These are phyloP conservation scores for Scytalopus superciliaris DNA, from an alignment of 2,113 vertebrate species.

Conservation along the genomic window DNA sequence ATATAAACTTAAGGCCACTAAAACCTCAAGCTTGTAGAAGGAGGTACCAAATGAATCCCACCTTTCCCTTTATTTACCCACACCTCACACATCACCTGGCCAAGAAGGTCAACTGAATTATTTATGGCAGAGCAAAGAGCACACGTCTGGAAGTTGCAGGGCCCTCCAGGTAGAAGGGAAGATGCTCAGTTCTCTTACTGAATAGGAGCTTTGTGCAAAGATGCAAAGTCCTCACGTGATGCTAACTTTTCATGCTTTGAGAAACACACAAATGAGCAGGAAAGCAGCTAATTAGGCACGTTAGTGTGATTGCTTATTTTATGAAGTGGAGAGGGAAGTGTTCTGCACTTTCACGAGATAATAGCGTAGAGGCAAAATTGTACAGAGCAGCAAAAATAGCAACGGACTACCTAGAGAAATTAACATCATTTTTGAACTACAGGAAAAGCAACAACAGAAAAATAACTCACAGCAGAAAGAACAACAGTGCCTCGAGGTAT, in stretches of 20 bases:
- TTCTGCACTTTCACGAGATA: constrained; percentile 1
- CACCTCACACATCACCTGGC: background rate
- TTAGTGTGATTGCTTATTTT: constrained; percentile 35
- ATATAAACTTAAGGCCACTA: background rate
- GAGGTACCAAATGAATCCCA: background rate
- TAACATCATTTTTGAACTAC: background rate
- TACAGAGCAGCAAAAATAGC: background rate
- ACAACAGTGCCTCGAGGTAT: background rate
- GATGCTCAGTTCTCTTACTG: background rate
- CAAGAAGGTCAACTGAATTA: background rate
- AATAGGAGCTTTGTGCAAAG: background rate
- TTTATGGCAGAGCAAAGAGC: background rate
- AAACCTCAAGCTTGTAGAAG: background rate
- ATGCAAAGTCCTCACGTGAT: background rate
- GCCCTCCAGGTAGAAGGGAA: background rate
- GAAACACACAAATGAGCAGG: constrained; percentile 7
- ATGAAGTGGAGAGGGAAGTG: constrained; percentile 6
- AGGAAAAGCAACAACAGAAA: background rate
- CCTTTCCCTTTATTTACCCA: background rate
- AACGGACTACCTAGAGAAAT: background rate
- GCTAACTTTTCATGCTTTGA: constrained; percentile 21
- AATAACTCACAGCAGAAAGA: background rate
- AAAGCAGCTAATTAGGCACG: constrained; percentile 41
- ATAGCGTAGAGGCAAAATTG: background rate
- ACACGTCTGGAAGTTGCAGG: background rate